These are phyloP conservation scores for Ciona savignyi DNA, from an alignment of 23 tunicate genomes.

Conservation along the genomic window DNA sequence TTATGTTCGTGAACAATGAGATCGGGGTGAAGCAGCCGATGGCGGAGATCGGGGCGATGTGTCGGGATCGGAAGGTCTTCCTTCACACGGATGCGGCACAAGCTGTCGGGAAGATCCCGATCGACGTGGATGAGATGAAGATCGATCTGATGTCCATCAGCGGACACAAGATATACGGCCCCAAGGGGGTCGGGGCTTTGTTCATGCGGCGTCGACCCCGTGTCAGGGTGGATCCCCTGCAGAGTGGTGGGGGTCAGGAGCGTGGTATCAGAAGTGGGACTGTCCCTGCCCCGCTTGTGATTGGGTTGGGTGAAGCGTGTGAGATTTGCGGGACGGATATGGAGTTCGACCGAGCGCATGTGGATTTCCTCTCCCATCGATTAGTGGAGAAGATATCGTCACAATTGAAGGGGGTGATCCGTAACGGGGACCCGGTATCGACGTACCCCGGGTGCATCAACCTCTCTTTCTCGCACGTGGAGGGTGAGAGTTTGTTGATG, in stretches of 20 bases:
- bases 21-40: slow-evolving; percentile 85
- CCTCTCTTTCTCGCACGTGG: slow-evolving; percentile 89
- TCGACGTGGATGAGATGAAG: slow-evolving; percentile 95
- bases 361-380: slow-evolving; percentile 46
- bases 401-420: slow-evolving; percentile 49
- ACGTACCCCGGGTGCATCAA: slow-evolving; percentile 83
- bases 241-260: slow-evolving; percentile 96
- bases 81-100: slow-evolving; percentile 98
- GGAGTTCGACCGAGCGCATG: slow-evolving; percentile 59
- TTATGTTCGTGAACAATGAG: slow-evolving; percentile 93
- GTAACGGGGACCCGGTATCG: slow-evolving; percentile 65
- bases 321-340: slow-evolving; percentile 60
- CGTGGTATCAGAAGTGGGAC: slow-evolving; percentile 94
- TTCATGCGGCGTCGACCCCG: slow-evolving; percentile 78
- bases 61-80: slow-evolving; percentile 71
- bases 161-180: slow-evolving; percentile 97
- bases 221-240: slow-evolving; percentile 82
- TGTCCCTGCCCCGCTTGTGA: slow-evolving; percentile 65
- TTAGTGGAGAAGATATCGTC: slow-evolving; percentile 28
- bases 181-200: slow-evolving; percentile 91
- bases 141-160: slow-evolving; percentile 97
- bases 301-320: slow-evolving; percentile 97
- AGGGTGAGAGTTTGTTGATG: slow-evolving; percentile 96
- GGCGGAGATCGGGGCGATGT: slow-evolving; percentile 83
- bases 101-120: slow-evolving; percentile 96